Evolutionary conservation across 2,113 vertebrate species (phyloP).

Genomic region (Pluvialis apricaria): DNA sequence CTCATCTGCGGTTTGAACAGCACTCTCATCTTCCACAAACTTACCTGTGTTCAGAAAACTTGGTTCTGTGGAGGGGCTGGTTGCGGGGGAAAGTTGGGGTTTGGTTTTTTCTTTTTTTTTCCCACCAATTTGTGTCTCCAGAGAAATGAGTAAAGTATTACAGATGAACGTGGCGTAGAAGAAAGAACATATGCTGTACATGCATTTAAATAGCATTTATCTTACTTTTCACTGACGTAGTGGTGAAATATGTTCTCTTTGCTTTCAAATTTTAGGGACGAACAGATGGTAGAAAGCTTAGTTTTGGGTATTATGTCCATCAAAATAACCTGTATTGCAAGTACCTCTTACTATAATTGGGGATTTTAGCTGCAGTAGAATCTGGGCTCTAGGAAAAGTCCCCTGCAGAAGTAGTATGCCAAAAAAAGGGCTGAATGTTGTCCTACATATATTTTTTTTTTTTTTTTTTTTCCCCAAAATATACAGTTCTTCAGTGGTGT

Average conservation of each 20-base stretch:
- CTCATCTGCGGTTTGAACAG: neutral
- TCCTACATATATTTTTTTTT: neutral
- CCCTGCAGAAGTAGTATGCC: neutral
- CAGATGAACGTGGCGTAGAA: constrained; percentile 40
- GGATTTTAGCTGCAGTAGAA: constrained; percentile 24
- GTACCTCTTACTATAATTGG: constrained; percentile 67
- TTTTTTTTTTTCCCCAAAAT: neutral
- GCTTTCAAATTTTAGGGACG: constrained; percentile 68
- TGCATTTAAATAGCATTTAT: constrained; percentile 73
- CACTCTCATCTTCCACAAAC: neutral
- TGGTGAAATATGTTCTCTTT: constrained; percentile 73
- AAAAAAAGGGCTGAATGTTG: neutral
- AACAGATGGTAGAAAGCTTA: constrained; percentile 77
- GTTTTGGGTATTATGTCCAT: constrained; percentile 75
- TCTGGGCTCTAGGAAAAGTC: constrained; percentile 52
- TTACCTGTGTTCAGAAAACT: neutral
- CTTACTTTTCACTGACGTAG: constrained; percentile 68
- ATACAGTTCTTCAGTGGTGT: neutral
- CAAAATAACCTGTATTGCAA: constrained; percentile 68
- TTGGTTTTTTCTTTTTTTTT: neutral
- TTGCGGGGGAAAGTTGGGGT: neutral
- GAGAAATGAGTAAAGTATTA: constrained; percentile 42
- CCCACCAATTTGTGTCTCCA: neutral
- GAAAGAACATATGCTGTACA: constrained; percentile 70
- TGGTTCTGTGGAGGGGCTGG: neutral